A percentile compares a stretch with the other conserved stretches of the same genome.
These are phyloP conservation scores for Drosophila incognita DNA, from an alignment of 2,888 invertebrate genomes.

Conservation along the genomic window DNA sequence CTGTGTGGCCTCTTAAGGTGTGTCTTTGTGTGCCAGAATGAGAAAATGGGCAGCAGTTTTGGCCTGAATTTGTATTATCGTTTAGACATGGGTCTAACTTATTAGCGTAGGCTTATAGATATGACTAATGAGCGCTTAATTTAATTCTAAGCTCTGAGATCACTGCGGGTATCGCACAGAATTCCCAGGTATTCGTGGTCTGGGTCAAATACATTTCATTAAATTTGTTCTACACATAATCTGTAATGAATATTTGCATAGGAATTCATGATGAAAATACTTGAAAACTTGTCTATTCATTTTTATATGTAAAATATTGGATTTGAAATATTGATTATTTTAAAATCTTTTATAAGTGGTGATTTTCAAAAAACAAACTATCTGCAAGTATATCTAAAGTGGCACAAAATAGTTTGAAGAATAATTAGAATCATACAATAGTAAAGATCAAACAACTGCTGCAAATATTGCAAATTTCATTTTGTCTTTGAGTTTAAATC, in stretches of 20 bases:
- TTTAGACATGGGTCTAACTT: background rate
- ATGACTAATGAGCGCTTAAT: conserved; percentile 17
- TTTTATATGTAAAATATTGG: background rate
- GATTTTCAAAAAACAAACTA: background rate
- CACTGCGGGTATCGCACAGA: background rate
- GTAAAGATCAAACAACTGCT: background rate
- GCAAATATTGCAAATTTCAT: background rate
- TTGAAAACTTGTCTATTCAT: conserved; percentile 19
- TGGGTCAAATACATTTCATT: background rate
- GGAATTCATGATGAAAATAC: background rate
- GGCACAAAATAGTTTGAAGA: background rate
- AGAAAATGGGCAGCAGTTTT: conserved; percentile 17
- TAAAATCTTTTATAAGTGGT: background rate
- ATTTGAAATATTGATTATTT: background rate
- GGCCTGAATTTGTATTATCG: conserved; percentile 4
- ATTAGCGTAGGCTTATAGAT: background rate
- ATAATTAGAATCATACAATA: background rate
- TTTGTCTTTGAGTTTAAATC: background rate
- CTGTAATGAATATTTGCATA: background rate
- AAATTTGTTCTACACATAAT: background rate
- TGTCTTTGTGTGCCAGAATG: background rate
- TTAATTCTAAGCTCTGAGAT: background rate
- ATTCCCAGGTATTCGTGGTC: background rate
- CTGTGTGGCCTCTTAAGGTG: conserved; percentile 26
- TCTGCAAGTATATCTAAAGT: background rate